Evolutionary conservation across 1,140 invertebrate species (phyloP).

Genomic region (Probaryconus sp.): DNA sequence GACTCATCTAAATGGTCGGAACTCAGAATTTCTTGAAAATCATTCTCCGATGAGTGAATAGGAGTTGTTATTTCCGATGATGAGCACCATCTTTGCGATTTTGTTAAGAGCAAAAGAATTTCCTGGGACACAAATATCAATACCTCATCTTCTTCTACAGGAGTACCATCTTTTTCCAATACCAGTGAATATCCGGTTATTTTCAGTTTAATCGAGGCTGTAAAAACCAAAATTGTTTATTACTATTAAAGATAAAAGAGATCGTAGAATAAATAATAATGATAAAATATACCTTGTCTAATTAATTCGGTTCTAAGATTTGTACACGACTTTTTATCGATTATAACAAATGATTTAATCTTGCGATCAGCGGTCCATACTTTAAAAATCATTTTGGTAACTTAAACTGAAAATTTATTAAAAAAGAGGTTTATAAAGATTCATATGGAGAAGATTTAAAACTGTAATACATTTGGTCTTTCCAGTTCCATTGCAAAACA

Average conservation of each 20-base stretch:
- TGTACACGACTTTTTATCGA: conserved; percentile 15
- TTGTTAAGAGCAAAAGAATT: conserved; percentile 6
- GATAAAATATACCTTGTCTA: conserved; percentile 2
- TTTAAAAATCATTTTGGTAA: conserved; percentile 38
- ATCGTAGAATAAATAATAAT: too few species aligned
- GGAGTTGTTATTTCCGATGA: not conserved
- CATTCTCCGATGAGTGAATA: too few species aligned
- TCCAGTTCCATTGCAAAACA: conserved; percentile 21
- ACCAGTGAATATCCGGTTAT: conserved; percentile 10
- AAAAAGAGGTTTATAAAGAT: conserved; percentile 25
- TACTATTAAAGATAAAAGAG: too few species aligned
- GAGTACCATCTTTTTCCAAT: conserved; percentile 20
- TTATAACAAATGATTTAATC: conserved; percentile 24
- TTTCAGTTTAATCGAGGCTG: conserved; percentile 12
- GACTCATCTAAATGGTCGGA: too few species aligned
- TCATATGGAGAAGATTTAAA: conserved; percentile 35
- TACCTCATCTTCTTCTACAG: conserved; percentile 3
- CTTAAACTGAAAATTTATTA: conserved; percentile 4
- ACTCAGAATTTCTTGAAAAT: too few species aligned
- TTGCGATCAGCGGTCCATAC: conserved; percentile 25
- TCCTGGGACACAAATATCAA: conserved; percentile 6
- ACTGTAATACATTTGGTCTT: conserved; percentile 14
- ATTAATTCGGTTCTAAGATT: conserved; percentile 25
- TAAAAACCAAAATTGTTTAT: not conserved
- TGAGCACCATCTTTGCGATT: conserved; percentile 1